Conservation (phyloP, 2,888 invertebrate genomes). For the Macroteleia sp. region DNA sequence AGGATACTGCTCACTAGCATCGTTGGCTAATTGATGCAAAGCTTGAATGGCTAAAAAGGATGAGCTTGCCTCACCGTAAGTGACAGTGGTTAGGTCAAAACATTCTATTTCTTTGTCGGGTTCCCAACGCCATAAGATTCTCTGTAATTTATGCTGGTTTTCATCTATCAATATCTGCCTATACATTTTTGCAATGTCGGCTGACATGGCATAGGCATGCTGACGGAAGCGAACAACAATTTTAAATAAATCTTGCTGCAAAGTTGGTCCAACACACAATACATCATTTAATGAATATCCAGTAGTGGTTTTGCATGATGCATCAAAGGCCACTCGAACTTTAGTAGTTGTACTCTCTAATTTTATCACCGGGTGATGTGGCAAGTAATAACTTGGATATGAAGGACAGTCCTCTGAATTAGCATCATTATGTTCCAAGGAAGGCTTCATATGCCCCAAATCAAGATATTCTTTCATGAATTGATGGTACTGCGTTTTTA, state of each 20-base stretch:
- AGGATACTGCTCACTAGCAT: conserved; percentile 19
- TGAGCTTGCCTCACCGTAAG: conserved; percentile 34
- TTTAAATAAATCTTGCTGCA: conserved; percentile 17
- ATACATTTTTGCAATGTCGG: conserved; percentile 69
- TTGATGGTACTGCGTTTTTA: conserved; percentile 23
- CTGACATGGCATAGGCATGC: conserved; percentile 9
- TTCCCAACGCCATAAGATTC: conserved; percentile 69
- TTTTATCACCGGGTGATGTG: conserved; percentile 18
- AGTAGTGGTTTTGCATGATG: conserved; percentile 52
- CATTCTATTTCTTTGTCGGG: conserved; percentile 25
- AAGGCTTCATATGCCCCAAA: conserved; percentile 35
- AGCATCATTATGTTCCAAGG: no score
- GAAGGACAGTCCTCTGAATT: neutral
- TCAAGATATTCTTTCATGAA: conserved; percentile 50
- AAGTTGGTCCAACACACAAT: conserved; percentile 1
- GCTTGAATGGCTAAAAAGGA: conserved; percentile 31
- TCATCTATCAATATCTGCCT: conserved; percentile 41
- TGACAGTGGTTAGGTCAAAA: conserved; percentile 42
- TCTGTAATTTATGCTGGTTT: conserved; percentile 62
- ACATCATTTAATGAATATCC: conserved; percentile 25
- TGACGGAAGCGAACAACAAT: conserved; percentile 10
- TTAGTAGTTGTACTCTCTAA: conserved; percentile 4
- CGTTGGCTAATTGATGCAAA: conserved; percentile 18
- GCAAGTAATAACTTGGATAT: conserved; percentile 5
- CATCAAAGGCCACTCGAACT: conserved; percentile 11